phyloP scores from a whole-genome alignment of 2,113 vertebrate species.

The Raja brachyura region DNA sequence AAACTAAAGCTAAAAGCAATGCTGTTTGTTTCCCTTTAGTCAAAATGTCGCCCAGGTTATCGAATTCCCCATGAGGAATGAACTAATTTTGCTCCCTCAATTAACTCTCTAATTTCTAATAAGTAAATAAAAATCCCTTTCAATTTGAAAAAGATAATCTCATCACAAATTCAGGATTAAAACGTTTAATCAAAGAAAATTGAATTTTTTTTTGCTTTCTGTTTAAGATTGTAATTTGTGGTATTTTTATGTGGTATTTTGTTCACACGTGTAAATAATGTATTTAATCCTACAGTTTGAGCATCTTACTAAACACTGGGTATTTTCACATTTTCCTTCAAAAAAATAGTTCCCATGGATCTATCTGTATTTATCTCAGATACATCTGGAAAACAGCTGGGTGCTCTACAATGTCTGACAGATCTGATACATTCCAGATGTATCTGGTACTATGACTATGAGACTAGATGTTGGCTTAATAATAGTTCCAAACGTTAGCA shows the following conservation, averaged over 20 bases:
- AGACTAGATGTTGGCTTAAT: background rate
- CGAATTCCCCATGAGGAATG: background rate
- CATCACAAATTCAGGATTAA: background rate
- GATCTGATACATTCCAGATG: background rate
- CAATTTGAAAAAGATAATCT: background rate
- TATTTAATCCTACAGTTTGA: background rate
- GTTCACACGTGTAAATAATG: background rate
- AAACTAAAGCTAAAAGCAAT: no score
- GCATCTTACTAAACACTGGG: background rate
- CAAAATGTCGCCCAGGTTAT: background rate
- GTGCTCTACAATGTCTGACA: background rate
- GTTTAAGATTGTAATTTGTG: background rate
- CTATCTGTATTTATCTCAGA: background rate
- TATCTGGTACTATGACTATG: background rate
- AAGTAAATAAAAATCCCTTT: background rate
- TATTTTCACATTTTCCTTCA: background rate
- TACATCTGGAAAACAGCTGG: background rate
- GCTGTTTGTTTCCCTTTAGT: background rate
- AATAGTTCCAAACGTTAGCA: background rate
- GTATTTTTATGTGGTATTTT: background rate
- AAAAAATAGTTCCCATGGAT: background rate
- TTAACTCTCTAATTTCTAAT: background rate
- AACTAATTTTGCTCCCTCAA: background rate
- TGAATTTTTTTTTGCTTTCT: background rate
- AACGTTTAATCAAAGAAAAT: background rate